Percentiles rank a stretch among this genome's conserved stretches.
Evolutionary conservation across 2,797 vertebrate species (phyloP).

Genomic region (Vipera latastei): DNA sequence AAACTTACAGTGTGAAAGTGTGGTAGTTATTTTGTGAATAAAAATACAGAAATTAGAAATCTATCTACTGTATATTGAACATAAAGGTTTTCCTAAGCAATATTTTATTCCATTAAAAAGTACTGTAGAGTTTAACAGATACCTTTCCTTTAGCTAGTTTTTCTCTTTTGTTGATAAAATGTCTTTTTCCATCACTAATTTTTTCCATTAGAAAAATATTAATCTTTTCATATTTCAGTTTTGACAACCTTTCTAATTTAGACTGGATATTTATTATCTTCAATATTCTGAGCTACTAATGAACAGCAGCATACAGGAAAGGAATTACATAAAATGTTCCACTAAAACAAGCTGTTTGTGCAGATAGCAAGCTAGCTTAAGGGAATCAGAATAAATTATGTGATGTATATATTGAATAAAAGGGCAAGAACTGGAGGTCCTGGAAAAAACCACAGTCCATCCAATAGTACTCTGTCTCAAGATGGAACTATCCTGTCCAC

Average conservation of each 20-base stretch:
- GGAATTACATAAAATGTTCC: neutral
- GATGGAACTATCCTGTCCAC: neutral
- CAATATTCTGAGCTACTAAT: neutral
- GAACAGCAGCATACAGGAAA: neutral
- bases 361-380: neutral
- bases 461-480: neutral
- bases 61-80: slow-evolving; percentile 4
- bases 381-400: neutral
- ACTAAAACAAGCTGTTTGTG: neutral
- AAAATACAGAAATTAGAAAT: neutral
- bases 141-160: neutral
- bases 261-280: neutral
- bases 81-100: slow-evolving; percentile 3
- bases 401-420: neutral
- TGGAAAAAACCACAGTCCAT: neutral
- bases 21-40: neutral
- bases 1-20: neutral
- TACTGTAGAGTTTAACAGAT: neutral
- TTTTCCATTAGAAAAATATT: neutral
- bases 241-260: neutral
- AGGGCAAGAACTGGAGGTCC: neutral
- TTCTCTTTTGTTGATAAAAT: neutral
- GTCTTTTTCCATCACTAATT: neutral
- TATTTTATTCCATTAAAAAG: neutral
- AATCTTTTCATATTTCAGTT: neutral